These are phyloP conservation scores for Pangasius mekongensis DNA, from an alignment of 2,797 vertebrate species.

Conservation along the genomic window DNA sequence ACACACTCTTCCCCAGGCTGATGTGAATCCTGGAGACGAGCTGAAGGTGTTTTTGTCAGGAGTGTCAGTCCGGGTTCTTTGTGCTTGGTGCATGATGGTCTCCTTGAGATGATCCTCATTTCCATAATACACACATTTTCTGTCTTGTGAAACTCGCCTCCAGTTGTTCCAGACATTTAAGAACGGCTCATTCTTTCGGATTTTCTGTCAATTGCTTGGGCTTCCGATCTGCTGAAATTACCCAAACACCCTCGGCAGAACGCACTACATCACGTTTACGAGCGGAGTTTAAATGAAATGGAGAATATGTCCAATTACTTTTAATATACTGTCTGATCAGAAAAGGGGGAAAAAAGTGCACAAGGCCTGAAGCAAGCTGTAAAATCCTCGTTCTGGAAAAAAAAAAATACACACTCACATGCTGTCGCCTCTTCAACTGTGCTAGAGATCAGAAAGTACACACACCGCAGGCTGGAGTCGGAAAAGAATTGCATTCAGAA, in stretches of 20 bases:
- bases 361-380: not conserved
- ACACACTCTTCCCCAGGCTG: not conserved
- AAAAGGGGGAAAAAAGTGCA: not conserved
- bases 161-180: slow-evolving; percentile 12
- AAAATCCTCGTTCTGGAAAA: slow-evolving; percentile 1
- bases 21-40: not conserved
- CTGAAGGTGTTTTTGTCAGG: slow-evolving; percentile 10
- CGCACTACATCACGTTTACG: not conserved
- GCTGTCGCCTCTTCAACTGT: not conserved
- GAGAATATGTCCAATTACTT: slow-evolving; percentile 12
- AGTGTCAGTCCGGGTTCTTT: slow-evolving; percentile 9
- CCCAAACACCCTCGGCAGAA: not conserved
- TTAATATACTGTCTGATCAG: slow-evolving; percentile 13
- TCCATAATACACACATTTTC: slow-evolving; percentile 27
- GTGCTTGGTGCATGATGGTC: slow-evolving; percentile 5
- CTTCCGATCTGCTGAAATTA: not conserved
- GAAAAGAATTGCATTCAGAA: not conserved
- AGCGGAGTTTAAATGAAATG: not conserved
- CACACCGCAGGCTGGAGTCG: not conserved
- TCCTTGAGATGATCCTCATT: not conserved
- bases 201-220: not conserved
- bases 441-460: not conserved
- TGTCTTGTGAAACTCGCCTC: not conserved
- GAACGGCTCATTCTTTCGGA: not conserved
- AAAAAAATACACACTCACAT: not conserved